Percentiles rank a stretch among this genome's conserved stretches.
Evolutionary conservation across 2,113 vertebrate species (phyloP).

Genomic region (Formicarius rufipectus): DNA sequence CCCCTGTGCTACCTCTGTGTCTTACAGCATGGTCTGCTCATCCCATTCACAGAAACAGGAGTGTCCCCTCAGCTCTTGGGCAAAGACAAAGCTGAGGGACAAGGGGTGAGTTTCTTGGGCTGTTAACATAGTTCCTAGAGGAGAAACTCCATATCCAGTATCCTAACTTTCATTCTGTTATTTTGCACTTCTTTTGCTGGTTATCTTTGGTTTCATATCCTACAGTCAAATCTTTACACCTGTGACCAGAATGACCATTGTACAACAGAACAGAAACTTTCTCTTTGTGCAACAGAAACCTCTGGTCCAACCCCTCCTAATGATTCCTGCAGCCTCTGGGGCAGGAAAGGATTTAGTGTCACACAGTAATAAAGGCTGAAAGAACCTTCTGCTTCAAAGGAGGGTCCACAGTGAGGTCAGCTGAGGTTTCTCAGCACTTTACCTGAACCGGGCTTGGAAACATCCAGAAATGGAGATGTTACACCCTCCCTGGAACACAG

Average conservation of each 20-base stretch:
- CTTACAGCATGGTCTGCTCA: background rate
- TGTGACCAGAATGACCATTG: background rate
- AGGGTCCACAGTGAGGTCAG: background rate
- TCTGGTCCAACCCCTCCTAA: accelerated
- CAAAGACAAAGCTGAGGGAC: background rate
- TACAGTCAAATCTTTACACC: background rate
- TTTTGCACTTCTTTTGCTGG: background rate
- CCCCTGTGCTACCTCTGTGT: background rate
- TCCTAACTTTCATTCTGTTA: background rate
- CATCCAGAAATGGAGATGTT: background rate
- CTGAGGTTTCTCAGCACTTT: background rate
- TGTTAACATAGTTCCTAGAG: background rate
- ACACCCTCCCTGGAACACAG: background rate
- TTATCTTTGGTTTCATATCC: background rate
- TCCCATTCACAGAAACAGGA: background rate
- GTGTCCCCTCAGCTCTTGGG: background rate
- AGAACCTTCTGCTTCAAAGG: background rate
- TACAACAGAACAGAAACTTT: background rate
- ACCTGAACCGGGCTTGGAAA: background rate
- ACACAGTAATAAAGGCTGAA: background rate
- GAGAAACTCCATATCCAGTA: background rate
- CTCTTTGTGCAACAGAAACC: background rate
- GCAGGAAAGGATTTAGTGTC: background rate
- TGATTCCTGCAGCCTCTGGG: background rate
- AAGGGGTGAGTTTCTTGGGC: background rate